Evolutionary conservation across 2,797 vertebrate species (phyloP).

Genomic region (Enteromius mattozi): DNA sequence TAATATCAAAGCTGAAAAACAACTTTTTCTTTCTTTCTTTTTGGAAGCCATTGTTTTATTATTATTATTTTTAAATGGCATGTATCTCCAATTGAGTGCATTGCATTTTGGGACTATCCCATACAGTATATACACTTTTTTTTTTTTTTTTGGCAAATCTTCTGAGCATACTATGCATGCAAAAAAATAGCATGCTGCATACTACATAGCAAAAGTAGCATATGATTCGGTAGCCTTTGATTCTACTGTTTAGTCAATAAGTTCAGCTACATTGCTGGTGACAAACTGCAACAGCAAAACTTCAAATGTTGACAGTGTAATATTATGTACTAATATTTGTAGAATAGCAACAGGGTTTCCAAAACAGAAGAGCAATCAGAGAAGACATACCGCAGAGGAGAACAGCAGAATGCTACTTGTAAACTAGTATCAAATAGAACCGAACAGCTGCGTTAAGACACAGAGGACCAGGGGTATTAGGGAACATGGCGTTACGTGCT

Average conservation of each 20-base stretch:
- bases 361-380: constrained; percentile 37
- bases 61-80: too few species aligned
- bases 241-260: neutral
- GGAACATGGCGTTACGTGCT: neutral
- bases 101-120: neutral
- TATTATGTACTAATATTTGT: constrained; percentile 4
- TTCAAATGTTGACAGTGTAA: constrained; percentile 31
- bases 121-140: neutral
- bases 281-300: constrained; percentile 21
- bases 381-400: constrained; percentile 21
- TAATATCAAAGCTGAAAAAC: neutral
- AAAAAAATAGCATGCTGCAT: neutral
- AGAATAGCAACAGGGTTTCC: constrained; percentile 40
- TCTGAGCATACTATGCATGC: neutral
- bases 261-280: neutral
- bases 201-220: neutral
- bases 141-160: neutral
- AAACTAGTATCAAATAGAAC: constrained; percentile 44
- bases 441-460: constrained; percentile 42
- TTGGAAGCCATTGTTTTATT: too few species aligned
- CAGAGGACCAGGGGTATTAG: constrained; percentile 25
- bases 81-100: neutral
- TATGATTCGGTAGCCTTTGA: neutral
- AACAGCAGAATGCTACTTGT: constrained; percentile 38
- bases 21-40: too few species aligned